Evolutionary conservation across 2,888 invertebrate genomes (phyloP).

Genomic region (Meiosimyza platycephala): DNA sequence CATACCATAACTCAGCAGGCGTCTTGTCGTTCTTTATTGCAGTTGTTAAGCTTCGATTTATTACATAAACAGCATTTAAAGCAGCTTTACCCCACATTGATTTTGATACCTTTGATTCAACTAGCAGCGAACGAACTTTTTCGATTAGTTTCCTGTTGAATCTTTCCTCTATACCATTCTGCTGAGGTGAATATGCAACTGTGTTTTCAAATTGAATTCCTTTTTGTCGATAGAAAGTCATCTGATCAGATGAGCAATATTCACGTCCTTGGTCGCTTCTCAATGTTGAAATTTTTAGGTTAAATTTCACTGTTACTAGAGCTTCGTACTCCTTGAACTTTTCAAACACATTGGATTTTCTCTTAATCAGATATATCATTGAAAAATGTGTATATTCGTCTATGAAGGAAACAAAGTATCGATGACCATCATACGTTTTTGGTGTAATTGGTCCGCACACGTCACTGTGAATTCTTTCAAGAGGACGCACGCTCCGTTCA

Average conservation of each 20-base stretch:
- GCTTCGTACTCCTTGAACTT: slow-evolving; percentile 10
- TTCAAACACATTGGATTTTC: slow-evolving; percentile 17
- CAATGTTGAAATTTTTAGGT: slow-evolving; percentile 20
- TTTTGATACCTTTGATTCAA: neutral
- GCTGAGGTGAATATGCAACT: slow-evolving; percentile 19
- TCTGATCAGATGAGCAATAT: slow-evolving; percentile 13
- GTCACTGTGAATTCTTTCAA: too few species aligned
- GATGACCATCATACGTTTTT: slow-evolving; percentile 15
- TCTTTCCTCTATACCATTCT: slow-evolving; percentile 20
- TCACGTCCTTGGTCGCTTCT: slow-evolving; percentile 34
- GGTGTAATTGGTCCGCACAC: slow-evolving; percentile 19
- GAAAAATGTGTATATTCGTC: slow-evolving; percentile 25
- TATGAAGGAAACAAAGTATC: slow-evolving; percentile 13
- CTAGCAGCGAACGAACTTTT: slow-evolving; percentile 23
- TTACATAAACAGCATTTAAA: slow-evolving; percentile 10
- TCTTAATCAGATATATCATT: slow-evolving; percentile 8
- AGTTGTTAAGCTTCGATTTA: slow-evolving; percentile 17
- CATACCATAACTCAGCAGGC: slow-evolving; percentile 28
- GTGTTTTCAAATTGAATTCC: slow-evolving; percentile 25
- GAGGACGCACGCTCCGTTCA: too few species aligned
- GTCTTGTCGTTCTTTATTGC: slow-evolving; percentile 25
- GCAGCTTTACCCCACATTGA: slow-evolving; percentile 26
- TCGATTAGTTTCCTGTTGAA: slow-evolving; percentile 15
- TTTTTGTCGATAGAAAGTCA: neutral
- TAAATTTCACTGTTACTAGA: slow-evolving; percentile 7